Base-by-base conservation (phyloP, 1,140 invertebrate genomes). In the Colletes latitarsis region DNA sequence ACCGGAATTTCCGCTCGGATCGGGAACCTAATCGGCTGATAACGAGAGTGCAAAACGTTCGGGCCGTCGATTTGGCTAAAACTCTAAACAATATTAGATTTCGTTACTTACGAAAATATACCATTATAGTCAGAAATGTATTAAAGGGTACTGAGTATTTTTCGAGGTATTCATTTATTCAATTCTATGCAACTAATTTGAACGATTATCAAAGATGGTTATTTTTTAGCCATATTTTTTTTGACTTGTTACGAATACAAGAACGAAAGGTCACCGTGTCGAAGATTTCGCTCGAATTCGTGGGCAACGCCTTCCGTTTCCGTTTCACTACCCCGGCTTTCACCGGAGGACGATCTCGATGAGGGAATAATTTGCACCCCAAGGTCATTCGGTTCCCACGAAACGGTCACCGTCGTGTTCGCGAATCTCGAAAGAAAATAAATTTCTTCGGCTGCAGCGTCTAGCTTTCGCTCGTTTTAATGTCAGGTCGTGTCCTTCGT, bases 391-490 rank as follows among this genome's bases (percentile, higher is more conserved):
- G 63, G 21, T 77, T 77, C 66, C 63, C 66, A 77, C 55, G 53
- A 46, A 17, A 17, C 17, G 46, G n/a, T 6, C 72, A 55, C 8
- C 62, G 60, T 74, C 60, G 46, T 53, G 60, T 75, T 66, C 72
- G 30, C 30, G 46, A 19, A n/a, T 39, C 30, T 53, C 15, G 21
- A 53, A 77, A 46, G 55, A 70, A 70, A 69, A 69, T 58, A 60
- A 69, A 69, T 77, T 69, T 77, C 75, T 60, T 69, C 55, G 64
- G 39, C n/a, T 10, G 30, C 39, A 17, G 43, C 14, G 39, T 77
- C 39, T 70, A 69, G 73, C 83, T 85, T 85, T 85, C 82, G 82
- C 77, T 69, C 71, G 71, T 84, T 84, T 53, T 68, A 68, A 72
- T 70, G 69, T 15, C 57, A 46, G 55, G 14, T 69, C 75, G 64